phyloP scores from a whole-genome alignment of 2,888 invertebrate genomes.

The Rotaria sp. region DNA sequence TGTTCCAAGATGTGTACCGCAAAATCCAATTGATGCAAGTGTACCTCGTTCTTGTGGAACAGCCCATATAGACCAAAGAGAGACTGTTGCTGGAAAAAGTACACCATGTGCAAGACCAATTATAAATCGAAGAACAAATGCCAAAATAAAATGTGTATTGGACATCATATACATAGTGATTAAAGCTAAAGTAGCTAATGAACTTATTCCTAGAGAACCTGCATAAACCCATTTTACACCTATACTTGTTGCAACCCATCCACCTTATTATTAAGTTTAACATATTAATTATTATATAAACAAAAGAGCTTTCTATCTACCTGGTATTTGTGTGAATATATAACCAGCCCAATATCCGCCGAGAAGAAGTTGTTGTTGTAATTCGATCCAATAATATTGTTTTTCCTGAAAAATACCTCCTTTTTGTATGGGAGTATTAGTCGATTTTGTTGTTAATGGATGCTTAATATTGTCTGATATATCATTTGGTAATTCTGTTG shows the following conservation, averaged over 20 bases:
- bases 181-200: not conserved
- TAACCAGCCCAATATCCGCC: slow-evolving; percentile 14
- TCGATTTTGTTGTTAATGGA: not conserved
- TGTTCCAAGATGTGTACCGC: slow-evolving; percentile 19
- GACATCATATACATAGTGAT: not conserved
- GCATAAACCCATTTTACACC: slow-evolving; percentile 15
- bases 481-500: too few species aligned
- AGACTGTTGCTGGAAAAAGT: slow-evolving; percentile 1
- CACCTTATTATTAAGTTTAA: not conserved
- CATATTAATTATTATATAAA: not conserved
- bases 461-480: not conserved
- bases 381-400: not conserved
- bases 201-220: not conserved
- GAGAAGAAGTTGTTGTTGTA: not conserved
- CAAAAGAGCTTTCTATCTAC: not conserved
- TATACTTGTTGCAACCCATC: not conserved
- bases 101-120: slow-evolving; percentile 14
- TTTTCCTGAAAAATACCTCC: not conserved
- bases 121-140: not conserved
- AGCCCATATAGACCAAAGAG: slow-evolving; percentile 9
- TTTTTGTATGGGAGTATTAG: not conserved
- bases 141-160: not conserved
- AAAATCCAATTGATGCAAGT: not conserved
- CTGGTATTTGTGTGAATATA: slow-evolving; percentile 5
- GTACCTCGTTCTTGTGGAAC: slow-evolving; percentile 9